Conservation (phyloP, 2,888 invertebrate genomes). For the Caenorhabditis sp. region DNA sequence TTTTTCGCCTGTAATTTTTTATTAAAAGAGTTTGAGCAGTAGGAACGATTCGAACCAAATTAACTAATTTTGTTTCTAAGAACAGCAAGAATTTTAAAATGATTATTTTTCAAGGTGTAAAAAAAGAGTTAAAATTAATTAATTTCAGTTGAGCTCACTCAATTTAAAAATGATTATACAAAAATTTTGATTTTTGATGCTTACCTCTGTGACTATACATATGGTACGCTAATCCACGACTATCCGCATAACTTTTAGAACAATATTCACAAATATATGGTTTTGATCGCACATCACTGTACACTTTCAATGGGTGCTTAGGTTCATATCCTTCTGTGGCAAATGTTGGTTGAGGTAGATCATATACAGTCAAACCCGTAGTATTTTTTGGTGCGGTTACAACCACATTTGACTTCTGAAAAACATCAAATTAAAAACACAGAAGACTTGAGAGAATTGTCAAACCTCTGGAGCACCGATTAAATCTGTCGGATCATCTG, state of each 20-base stretch:
- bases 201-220: conserved; percentile 64
- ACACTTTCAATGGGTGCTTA: conserved; percentile 63
- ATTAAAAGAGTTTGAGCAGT: too few species aligned
- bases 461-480: conserved; percentile 36
- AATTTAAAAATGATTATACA: too few species aligned
- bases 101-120: too few species aligned
- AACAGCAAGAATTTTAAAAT: too few species aligned
- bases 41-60: too few species aligned
- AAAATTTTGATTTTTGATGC: too few species aligned
- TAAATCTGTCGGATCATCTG: conserved; percentile 55
- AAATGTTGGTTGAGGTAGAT: conserved; percentile 66
- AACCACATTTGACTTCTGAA: conserved; percentile 31
- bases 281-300: conserved; percentile 65
- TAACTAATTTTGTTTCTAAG: too few species aligned
- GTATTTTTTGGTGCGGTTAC: conserved; percentile 19
- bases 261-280: conserved; percentile 71
- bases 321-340: conserved; percentile 66
- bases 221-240: conserved; percentile 66
- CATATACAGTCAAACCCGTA: conserved; percentile 35
- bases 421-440: neutral
- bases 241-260: conserved; percentile 68
- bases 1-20: conserved; percentile 54
- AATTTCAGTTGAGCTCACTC: too few species aligned
- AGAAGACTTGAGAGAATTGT: neutral
- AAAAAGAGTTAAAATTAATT: too few species aligned